Evolutionary conservation across 2,113 vertebrate species (phyloP), one percentile per base, ranked within the genome.

Genomic region (Ammodytes marinus): DNA sequence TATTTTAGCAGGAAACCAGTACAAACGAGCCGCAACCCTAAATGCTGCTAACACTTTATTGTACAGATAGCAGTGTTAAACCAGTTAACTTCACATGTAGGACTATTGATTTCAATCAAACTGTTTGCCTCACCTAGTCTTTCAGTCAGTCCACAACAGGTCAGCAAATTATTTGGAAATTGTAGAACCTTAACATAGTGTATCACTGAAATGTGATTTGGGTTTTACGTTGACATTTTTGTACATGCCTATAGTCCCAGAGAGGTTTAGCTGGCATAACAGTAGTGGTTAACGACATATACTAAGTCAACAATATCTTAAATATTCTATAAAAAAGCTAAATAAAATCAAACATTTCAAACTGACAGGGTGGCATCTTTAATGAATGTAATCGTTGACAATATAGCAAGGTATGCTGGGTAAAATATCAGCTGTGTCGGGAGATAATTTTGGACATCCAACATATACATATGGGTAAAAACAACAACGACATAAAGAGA

Each of bases 381-480:
- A 94, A 93, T 94, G 83, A 87, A 70, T 83, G 88, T 88, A 27
- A 61, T 84, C 72, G 79, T 86, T 82, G 90, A 94, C 91, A 92
- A 89, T 88, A 92, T 83, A 86, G 90, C 82, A 88, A 92, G 82
- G 86, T 89, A 91, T 89, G 83, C 92, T 89, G 58, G 85, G 89
- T 93, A 93, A 94, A 94, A 93, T 93, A 90, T 92, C 84, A 70
- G 86, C 77, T 86, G 88, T 90, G 81, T 85, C 47, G 82, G 85
- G 89, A 92, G 88, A 91, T 77, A 89, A 84, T 88, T 77, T 74
- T 77, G 83, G 87, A 93, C 84, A 90, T 87, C 75, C 89, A 80
- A 93, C 89, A 94, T 90, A 91, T 91, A 94, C 92, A 93, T 87
- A 94, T 75, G 57, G 73, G 85, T 89, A 78, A 80, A 87, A 89